Base-by-base conservation (phyloP, 2,797 vertebrate species). In the Falco biarmicus region DNA sequence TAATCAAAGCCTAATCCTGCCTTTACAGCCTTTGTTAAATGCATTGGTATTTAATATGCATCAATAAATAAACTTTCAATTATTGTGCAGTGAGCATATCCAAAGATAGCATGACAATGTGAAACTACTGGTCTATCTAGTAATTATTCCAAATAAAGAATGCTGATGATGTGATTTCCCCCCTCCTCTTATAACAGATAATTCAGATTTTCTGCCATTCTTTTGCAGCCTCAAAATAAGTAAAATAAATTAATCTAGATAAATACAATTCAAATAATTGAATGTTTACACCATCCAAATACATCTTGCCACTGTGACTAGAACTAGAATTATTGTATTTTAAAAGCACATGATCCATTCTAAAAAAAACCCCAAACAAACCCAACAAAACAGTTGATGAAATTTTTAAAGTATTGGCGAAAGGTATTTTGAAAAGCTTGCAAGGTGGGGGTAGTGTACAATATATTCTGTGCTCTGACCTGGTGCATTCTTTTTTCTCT, bases 11-110 rank as follows among this genome's bases (percentile, higher is more conserved):
- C 89, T 93, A 97, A 61, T 93, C 85, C 96, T 97, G 92, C 83
- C 83, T 97, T 97, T 96, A 90, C 82, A 97, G 94, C 71, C 79
- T 81, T 77, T 91, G 92, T 92, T 96, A 96, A 97, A 92, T 95
- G 96, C 96, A 79, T 63, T 96, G 95, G 95, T 97, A 96, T 96
- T 98, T 98, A 97, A 91, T 96, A 97, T 97, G 97, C 94, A 96
- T 97, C 96, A 96, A 93, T 97, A 98, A 98, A 97, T 97, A 97
- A 98, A 97, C 93, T 98, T 97, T 96, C 84, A 97, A 89, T 97
- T 97, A 96, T 97, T 96, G 96, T 97, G 92, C 96, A 96, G 84
- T 87, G 95, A 97, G 89, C 84, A 96, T 81, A 96, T 88, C 91
- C 88, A 96, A 97, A 97, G 96, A 95, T 92, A 96, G 84, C 87